Evolutionary conservation across 2,888 invertebrate species (phyloP).

Genomic region (Chaetogeoica ovagalla): DNA sequence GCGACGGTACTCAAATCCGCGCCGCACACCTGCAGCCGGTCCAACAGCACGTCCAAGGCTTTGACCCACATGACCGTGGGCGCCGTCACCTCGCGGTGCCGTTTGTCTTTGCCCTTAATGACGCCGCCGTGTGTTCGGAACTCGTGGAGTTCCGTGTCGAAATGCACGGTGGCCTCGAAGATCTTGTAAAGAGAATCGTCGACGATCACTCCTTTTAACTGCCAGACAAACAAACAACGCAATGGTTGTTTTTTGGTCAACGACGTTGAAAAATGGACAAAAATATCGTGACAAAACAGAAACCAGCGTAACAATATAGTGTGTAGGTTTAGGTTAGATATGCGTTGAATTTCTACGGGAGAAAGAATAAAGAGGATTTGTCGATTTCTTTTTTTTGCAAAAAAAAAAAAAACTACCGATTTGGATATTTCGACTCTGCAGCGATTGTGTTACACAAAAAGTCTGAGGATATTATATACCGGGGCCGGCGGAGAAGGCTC

Average conservation of each 20-base stretch:
- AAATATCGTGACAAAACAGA: too few species aligned
- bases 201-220: conserved; percentile 89
- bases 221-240: conserved; percentile 56
- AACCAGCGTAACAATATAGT: too few species aligned
- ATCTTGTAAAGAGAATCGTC: conserved; percentile 73
- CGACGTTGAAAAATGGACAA: not conserved
- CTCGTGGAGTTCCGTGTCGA: conserved; percentile 91
- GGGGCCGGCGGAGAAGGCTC: too few species aligned
- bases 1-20: conserved; percentile 82
- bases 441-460: too few species aligned
- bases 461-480: too few species aligned
- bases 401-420: too few species aligned
- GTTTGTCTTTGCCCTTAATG: conserved; percentile 62
- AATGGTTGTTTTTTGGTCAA: conserved; percentile 1
- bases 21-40: conserved; percentile 77
- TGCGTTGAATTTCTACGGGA: too few species aligned
- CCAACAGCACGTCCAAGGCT: conserved; percentile 87
- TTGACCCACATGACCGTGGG: conserved; percentile 95
- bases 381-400: too few species aligned
- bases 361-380: too few species aligned
- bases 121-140: conserved; percentile 72
- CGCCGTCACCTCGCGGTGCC: conserved; percentile 68
- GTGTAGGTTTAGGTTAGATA: too few species aligned
- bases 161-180: conserved; percentile 81
- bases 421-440: too few species aligned